Base-by-base conservation (phyloP, 1,140 invertebrate genomes). In the Mamestra configurata region DNA sequence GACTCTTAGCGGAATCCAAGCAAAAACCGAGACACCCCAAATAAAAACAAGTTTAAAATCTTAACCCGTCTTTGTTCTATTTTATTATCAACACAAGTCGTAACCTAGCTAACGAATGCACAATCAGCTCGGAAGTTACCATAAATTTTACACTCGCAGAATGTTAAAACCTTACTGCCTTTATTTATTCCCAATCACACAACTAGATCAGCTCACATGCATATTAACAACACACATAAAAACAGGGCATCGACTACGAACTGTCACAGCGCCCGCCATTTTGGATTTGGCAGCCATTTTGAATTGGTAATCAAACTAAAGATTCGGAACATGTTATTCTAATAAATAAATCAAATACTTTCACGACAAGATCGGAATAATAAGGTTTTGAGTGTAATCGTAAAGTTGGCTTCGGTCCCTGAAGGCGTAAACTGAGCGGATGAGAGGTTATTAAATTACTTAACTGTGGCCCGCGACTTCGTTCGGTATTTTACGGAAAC, bases 271-370 rank as follows among this genome's bases (percentile, higher is more conserved):
- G 22, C 4, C 49, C 5, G 53, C 13, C 53, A 57, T 20, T 53
- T 53, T 20, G 51, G 18, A 53, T 40, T 8, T 18, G 15, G 22
- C 24, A 22, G 57, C 73, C 73, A 61, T 43, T 64, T 76, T 61
- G 73, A 27, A 64, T 61, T 31, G 57, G 20, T 27, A 76, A 64
- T 64, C 57, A 64, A 76, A 64, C 57, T 76, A 64, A 76, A 76
- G 73, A 76, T 76, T 76, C 73, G 43, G 73, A 76, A 51, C 77
- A 70, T 79, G 72, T 75, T 59, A 59, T 70, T 79, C 64, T 13
- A 79, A 68, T 79, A 79, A 59, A 79, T 79, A 79, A 79, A 79
- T 79, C 77, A 79, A 79, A 71, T 37, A 43, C 53, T 59, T 51
- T 20, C 13, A 22, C 11, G 75, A 79, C 66, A 24, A 31, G 51